Evolutionary conservation across 2,797 vertebrate species (phyloP).

Genomic region (Schizothorax lantsangensis): DNA sequence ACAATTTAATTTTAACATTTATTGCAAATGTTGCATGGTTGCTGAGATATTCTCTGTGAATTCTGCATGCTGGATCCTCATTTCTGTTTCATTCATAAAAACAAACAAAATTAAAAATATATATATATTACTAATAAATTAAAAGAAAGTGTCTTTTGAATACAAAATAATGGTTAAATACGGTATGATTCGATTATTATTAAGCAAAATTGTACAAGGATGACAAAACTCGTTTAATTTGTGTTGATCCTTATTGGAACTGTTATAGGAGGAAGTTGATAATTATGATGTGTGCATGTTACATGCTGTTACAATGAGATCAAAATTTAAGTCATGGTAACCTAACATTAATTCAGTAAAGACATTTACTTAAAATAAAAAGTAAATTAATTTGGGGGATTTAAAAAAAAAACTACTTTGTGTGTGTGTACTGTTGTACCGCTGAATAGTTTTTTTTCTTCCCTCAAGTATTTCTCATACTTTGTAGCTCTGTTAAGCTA

Average conservation of each 20-base stretch:
- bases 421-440: not conserved
- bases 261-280: not conserved
- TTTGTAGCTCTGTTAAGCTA: conserved; percentile 44
- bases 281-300: not conserved
- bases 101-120: not conserved
- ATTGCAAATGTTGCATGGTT: not conserved
- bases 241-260: not conserved
- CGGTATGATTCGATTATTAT: not conserved
- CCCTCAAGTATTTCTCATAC: not conserved
- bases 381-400: not conserved
- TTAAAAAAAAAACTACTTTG: too few species aligned
- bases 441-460: conserved; percentile 10
- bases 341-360: not conserved
- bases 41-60: not conserved
- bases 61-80: too few species aligned
- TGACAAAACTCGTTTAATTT: not conserved
- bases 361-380: not conserved
- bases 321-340: not conserved
- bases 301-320: not conserved
- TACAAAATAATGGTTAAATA: not conserved
- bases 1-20: not conserved
- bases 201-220: not conserved
- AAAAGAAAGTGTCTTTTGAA: too few species aligned
- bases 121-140: too few species aligned
- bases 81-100: not conserved